Percentiles rank a stretch among this genome's conserved stretches.
These are phyloP conservation scores for Psittacara wagleri DNA, from an alignment of 2,113 vertebrate genomes.

Conservation along the genomic window DNA sequence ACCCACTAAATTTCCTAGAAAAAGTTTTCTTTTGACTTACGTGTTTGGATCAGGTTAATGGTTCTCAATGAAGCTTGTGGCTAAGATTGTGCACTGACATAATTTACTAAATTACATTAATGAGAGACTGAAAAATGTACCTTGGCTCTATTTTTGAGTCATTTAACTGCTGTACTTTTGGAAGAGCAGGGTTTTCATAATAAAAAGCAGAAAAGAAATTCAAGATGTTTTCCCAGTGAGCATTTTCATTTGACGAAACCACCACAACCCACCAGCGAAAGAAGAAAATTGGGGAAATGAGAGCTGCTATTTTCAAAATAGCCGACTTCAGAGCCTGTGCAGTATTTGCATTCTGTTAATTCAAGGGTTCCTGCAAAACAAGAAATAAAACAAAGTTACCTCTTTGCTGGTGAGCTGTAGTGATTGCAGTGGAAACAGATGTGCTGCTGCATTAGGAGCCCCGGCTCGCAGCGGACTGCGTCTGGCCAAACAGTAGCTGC, in stretches of 20 bases:
- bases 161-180: not conserved
- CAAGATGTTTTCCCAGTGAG: not conserved
- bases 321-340: not conserved
- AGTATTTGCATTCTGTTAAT: conserved; percentile 29
- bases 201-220: conserved; percentile 30
- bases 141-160: not conserved
- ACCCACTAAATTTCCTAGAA: conserved; percentile 29
- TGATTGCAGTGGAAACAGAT: not conserved
- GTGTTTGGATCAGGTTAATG: not conserved
- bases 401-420: not conserved
- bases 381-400: not conserved
- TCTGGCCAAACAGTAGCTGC: not conserved
- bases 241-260: not conserved
- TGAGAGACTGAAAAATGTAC: not conserved
- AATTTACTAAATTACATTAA: not conserved
- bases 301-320: not conserved
- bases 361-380: not conserved
- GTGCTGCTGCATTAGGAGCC: not conserved
- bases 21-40: not conserved
- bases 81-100: not conserved
- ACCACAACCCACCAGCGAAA: not conserved
- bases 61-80: not conserved
- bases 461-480: not conserved
- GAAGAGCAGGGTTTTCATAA: not conserved
- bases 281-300: conserved; percentile 50